phyloP scores from a whole-genome alignment of 2,113 vertebrate genomes.

The Donacobius atricapilla region DNA sequence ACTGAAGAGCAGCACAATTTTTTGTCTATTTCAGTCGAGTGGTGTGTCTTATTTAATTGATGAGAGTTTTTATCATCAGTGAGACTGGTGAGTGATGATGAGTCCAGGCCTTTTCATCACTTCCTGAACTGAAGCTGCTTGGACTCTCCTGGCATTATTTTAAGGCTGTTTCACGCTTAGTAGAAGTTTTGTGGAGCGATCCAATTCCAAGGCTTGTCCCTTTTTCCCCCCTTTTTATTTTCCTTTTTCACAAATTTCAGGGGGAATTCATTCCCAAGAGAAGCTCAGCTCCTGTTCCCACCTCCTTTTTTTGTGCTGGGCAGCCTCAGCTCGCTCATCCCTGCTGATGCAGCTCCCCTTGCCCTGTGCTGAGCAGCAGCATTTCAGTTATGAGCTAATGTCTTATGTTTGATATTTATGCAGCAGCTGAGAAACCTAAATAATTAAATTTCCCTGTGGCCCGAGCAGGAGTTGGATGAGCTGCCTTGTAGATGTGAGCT shows the following conservation, averaged over 20 bases:
- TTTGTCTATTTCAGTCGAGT: no score
- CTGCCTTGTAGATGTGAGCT: background rate
- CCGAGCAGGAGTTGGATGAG: background rate
- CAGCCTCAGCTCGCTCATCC: background rate
- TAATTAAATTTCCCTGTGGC: conserved; percentile 25
- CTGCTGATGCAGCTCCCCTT: background rate
- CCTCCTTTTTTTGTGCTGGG: background rate
- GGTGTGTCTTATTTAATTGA: background rate
- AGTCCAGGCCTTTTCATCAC: background rate
- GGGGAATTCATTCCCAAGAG: fast-evolving
- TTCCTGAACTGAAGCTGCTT: background rate
- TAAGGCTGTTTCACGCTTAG: background rate
- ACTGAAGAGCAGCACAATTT: fast-evolving
- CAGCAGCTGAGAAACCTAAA: background rate
- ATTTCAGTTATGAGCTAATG: background rate
- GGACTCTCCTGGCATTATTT: background rate
- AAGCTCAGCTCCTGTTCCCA: background rate
- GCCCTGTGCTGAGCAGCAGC: background rate
- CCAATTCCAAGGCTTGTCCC: fast-evolving
- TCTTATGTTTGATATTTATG: background rate
- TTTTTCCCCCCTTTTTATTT: background rate
- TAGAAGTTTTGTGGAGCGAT: background rate
- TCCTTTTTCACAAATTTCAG: background rate
- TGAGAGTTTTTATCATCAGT: no score
- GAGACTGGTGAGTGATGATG: background rate